Evolutionary conservation across 2,113 vertebrate species (phyloP), one percentile per base, ranked within the genome.

Genomic region (Opisthocomus hoazin): DNA sequence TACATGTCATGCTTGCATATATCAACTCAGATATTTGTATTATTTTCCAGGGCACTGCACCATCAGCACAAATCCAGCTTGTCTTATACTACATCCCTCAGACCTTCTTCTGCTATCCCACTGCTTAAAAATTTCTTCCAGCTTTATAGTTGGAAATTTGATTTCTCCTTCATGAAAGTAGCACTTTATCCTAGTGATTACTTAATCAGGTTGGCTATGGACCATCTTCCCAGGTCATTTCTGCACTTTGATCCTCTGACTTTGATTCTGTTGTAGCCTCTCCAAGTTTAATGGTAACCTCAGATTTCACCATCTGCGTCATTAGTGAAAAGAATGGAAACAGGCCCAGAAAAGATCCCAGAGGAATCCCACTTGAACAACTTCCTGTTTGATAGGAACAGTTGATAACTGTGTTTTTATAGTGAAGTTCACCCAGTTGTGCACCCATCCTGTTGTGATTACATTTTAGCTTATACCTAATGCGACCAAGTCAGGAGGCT

Each of bases 371-470:
- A 24, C n/a, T 93, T 60, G 82, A 94, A 96, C 50, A 93, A 73
- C 87, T 93, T 97, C 82, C 92, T 93, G 20, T 94, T 96, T 91
- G 94, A 96, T 90, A 77, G 85, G 74, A 96, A 96, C 93, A 90
- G 86, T 29, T 88, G 94, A 94, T 96, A 96, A 74, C 24, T 37
- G 69, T 73, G 74, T 13, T 88, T 95, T 80, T 76, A 51, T 84
- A 96, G 46, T 77, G 70, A 90, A 90, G 61, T 87, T 87, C 75
- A 77, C n/a, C 26, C 37, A 45, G 27, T 79, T 85, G 54, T 8
- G 22, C 58, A 51, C 84, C 45, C 3, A 0, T 93, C 74, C 45
- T 69, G 20, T 81, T 81, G 75, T 77, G 84, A 54, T 69, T 88
- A n/a, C 23, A 6, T 39, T 87, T 66, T n/a, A 80, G 58, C 26